Conservation (phyloP, 2,113 vertebrate species). For the Paracyprichromis sp. region DNA sequence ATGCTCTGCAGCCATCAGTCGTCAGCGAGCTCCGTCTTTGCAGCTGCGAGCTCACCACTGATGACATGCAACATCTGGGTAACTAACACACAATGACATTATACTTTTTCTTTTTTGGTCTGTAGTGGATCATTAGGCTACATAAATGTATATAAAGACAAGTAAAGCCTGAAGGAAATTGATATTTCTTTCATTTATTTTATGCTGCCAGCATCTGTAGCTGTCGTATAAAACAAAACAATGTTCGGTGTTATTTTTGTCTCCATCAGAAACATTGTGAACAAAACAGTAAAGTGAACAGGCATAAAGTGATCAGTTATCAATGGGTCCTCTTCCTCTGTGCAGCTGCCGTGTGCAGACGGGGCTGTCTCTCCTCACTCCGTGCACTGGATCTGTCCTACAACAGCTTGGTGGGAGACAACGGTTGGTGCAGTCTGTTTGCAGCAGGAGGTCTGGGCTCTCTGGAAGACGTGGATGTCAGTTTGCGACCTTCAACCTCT, state of each 20-base stretch:
- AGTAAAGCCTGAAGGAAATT: not conserved
- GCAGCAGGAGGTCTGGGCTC: constrained; percentile 67
- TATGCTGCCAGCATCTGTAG: not conserved
- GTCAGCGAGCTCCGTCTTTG: constrained; percentile 78
- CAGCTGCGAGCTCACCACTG: constrained; percentile 82
- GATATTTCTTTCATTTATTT: not conserved
- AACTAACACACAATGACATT: not conserved
- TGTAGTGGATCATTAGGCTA: not conserved
- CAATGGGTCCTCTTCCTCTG: not conserved
- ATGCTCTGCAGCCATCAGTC: constrained; percentile 63
- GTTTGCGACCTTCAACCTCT: constrained; percentile 64
- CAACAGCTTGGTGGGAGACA: constrained; percentile 66
- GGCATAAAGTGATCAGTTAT: not conserved
- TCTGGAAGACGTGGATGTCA: constrained; percentile 77
- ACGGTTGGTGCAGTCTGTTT: constrained; percentile 75
- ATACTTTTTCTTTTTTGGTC: not conserved
- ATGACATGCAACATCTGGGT: constrained; percentile 79
- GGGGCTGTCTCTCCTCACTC: constrained; percentile 66
- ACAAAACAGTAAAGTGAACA: not conserved
- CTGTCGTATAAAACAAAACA: not conserved
- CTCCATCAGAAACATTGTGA: not conserved
- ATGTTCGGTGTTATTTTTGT: not conserved
- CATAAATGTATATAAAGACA: not conserved
- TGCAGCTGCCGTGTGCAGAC: constrained; percentile 42
- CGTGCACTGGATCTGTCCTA: constrained; percentile 79